Conservation (phyloP, 2,113 vertebrate species). For the zebrafish (Danio rerio) region GRCz12tu NC_133192.1:27048501-27049000, state of each 20-base stretch:
- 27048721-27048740: slow-evolving; percentile 77
- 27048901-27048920: no score
- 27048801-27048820: no score
- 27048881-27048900: no score
- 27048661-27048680: slow-evolving; percentile 76
- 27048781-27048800: no score
- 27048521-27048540: slow-evolving; percentile 33
- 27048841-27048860: no score
- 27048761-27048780: no score
- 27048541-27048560: slow-evolving; percentile 24
- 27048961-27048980: neutral
- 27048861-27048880: no score
- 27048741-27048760: neutral
- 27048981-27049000: neutral
- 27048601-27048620: neutral
- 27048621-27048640: slow-evolving; percentile 75
- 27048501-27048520: slow-evolving; percentile 1
- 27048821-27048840: no score
- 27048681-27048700: slow-evolving; percentile 84
- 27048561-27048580: neutral
- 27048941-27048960: neutral
- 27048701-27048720: slow-evolving; percentile 84
- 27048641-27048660: slow-evolving; percentile 71
- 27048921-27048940: neutral
- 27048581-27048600: neutral